Percentiles rank a stretch among this genome's conserved stretches.
Conservation (phyloP, 2,113 vertebrate species). For the Copsychus sechellarum region DNA sequence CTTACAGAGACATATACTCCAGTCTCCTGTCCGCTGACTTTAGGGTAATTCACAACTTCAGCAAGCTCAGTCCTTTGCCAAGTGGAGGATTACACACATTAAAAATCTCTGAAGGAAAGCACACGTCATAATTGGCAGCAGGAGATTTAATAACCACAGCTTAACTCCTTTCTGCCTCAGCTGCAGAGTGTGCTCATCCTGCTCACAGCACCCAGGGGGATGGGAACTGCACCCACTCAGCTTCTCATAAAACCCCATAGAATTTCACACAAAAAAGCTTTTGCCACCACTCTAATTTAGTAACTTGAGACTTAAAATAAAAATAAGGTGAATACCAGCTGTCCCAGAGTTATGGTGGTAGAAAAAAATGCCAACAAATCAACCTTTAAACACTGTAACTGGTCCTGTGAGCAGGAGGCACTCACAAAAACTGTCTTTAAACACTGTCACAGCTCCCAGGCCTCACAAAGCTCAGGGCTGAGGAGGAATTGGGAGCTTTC, state of each 20-base stretch:
- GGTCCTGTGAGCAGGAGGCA: background rate
- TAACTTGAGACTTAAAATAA: background rate
- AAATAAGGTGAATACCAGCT: background rate
- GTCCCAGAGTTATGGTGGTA: background rate
- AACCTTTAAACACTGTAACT: background rate
- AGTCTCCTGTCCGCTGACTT: background rate
- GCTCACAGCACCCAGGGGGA: background rate
- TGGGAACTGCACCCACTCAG: background rate
- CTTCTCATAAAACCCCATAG: background rate
- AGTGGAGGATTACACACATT: background rate
- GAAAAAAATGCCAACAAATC: background rate
- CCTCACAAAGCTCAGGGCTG: background rate
- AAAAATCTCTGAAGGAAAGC: constrained; percentile 5
- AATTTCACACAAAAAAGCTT: background rate
- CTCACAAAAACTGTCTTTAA: background rate
- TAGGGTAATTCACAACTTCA: background rate
- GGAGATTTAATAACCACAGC: background rate
- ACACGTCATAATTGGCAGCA: constrained; percentile 22
- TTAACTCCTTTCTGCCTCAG: constrained; percentile 26
- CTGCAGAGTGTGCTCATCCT: background rate
- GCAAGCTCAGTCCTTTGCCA: constrained; percentile 4
- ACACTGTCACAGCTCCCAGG: background rate
- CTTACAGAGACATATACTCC: background rate
- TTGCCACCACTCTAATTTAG: background rate
- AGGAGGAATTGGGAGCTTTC: background rate